Evolutionary conservation across 2,797 vertebrate species (phyloP).

Genomic region (Pantherophis vulpinus): DNA sequence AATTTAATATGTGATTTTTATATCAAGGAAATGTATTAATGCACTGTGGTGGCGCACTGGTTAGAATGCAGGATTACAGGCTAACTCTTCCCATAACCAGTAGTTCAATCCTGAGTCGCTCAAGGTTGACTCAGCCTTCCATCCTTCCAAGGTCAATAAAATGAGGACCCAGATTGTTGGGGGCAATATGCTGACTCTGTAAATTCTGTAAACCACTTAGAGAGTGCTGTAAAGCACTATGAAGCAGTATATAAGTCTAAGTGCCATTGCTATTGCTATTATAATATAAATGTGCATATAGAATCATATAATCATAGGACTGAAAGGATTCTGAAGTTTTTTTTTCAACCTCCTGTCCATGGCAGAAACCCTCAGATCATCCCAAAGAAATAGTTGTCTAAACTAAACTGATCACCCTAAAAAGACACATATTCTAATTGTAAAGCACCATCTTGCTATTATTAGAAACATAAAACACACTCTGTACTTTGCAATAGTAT

Average conservation of each 20-base stretch:
- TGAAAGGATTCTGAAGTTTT: neutral
- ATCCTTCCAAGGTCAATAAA: too few relatives aligned
- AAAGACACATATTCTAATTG: conserved; percentile 23
- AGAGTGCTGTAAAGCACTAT: neutral
- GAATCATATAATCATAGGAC: neutral
- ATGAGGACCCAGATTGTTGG: too few relatives aligned
- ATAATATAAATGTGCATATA: neutral
- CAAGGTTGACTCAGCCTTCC: too few relatives aligned
- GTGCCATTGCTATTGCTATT: neutral
- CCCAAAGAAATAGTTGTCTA: neutral
- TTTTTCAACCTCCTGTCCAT: neutral
- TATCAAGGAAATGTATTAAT: neutral
- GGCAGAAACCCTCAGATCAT: neutral
- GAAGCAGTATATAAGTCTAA: neutral
- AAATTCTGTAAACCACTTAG: neutral
- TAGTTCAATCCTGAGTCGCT: too few relatives aligned
- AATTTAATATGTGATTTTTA: neutral
- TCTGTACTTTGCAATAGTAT: conserved; percentile 6
- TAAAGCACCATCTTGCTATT: neutral
- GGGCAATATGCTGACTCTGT: neutral
- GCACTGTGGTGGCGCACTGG: neutral
- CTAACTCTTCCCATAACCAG: too few relatives aligned
- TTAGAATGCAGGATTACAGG: neutral
- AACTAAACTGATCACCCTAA: conserved; percentile 10
- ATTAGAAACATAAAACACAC: neutral